phyloP scores from a whole-genome alignment of 2,797 vertebrate genomes.

The Apodemus agrarius region DNA sequence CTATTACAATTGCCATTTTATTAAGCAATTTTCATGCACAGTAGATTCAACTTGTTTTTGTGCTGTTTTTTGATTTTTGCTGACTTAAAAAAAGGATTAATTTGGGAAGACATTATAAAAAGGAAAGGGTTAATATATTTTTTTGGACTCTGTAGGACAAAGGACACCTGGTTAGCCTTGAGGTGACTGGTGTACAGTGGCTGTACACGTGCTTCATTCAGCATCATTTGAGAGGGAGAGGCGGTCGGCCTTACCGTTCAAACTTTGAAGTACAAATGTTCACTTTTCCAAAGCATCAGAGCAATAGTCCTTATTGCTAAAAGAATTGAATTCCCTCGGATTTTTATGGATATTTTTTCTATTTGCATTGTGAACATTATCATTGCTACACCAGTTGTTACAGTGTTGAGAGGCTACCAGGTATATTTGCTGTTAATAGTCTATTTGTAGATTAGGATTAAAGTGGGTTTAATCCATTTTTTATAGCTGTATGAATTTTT shows the following conservation, averaged over 20 bases:
- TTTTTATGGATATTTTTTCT: slow-evolving; percentile 76
- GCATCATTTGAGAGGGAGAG: slow-evolving; percentile 67
- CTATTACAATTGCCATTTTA: slow-evolving; percentile 90
- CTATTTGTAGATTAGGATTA: slow-evolving; percentile 86
- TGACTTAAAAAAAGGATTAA: slow-evolving; percentile 82
- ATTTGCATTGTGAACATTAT: slow-evolving; percentile 82
- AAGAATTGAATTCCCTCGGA: slow-evolving; percentile 84
- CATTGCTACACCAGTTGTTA: slow-evolving; percentile 80
- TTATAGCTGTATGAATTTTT: slow-evolving; percentile 86
- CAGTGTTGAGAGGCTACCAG: slow-evolving; percentile 86
- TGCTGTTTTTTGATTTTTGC: slow-evolving; percentile 81
- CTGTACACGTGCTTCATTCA: slow-evolving; percentile 80
- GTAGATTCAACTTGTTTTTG: slow-evolving; percentile 83
- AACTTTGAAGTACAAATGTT: slow-evolving; percentile 49
- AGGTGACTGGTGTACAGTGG: slow-evolving; percentile 76
- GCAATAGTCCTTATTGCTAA: slow-evolving; percentile 87
- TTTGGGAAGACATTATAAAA: slow-evolving; percentile 86
- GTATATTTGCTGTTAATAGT: slow-evolving; percentile 87
- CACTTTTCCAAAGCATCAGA: slow-evolving; percentile 67
- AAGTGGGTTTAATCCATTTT: slow-evolving; percentile 89
- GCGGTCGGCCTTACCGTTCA: slow-evolving; percentile 59
- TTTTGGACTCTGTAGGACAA: slow-evolving; percentile 81
- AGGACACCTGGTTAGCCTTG: slow-evolving; percentile 82
- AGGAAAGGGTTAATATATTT: slow-evolving; percentile 87
- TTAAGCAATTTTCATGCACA: slow-evolving; percentile 87